phyloP scores from a whole-genome alignment of 2,888 invertebrate species.

The Allygus modestus region DNA sequence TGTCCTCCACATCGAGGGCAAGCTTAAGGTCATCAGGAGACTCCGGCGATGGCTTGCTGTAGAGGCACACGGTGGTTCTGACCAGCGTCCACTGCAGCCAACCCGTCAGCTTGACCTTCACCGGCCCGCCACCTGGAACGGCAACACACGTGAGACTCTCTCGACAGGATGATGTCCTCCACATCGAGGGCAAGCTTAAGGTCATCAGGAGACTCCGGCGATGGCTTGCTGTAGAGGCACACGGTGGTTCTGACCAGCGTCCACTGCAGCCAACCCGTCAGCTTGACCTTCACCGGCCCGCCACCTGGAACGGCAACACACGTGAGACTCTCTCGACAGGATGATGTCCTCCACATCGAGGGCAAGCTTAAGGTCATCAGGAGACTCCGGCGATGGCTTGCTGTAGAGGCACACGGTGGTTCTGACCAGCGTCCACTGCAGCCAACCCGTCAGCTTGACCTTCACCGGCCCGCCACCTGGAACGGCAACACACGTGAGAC shows the following conservation, averaged over 20 bases:
- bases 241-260: constrained; percentile 87
- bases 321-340: constrained; percentile 91
- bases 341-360: constrained; percentile 91
- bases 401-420: constrained; percentile 81
- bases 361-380: constrained; percentile 76
- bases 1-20: constrained; percentile 87
- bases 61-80: constrained; percentile 83
- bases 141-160: constrained; percentile 80
- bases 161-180: constrained; percentile 94
- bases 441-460: constrained; percentile 84
- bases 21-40: constrained; percentile 75
- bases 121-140: constrained; percentile 46
- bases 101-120: constrained; percentile 79
- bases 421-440: constrained; percentile 93
- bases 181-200: constrained; percentile 82
- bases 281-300: constrained; percentile 73
- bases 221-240: constrained; percentile 76
- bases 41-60: constrained; percentile 70
- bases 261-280: constrained; percentile 92
- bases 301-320: constrained; percentile 42
- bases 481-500: no score
- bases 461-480: constrained; percentile 60
- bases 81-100: constrained; percentile 96
- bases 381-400: constrained; percentile 65
- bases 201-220: constrained; percentile 66